phyloP scores from a whole-genome alignment of 2,113 vertebrate species.

The Melierax canorus region DNA sequence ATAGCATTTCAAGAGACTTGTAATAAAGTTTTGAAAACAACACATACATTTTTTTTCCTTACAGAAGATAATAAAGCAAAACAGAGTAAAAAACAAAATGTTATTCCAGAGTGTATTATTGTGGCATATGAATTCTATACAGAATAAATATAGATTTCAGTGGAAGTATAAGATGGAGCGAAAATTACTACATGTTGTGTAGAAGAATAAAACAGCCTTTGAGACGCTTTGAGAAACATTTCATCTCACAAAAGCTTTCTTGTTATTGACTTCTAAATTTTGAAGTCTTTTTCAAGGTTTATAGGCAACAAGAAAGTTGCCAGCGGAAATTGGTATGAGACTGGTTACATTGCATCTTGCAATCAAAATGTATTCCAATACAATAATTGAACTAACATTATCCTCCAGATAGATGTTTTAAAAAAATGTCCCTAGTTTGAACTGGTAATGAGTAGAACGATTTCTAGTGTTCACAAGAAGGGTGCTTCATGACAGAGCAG shows the following conservation, averaged over 20 bases:
- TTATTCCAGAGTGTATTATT: background rate
- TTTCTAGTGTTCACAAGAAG: background rate
- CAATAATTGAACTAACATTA: background rate
- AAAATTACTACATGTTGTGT: background rate
- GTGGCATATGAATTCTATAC: background rate
- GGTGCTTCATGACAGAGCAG: background rate
- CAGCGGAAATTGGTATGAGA: background rate
- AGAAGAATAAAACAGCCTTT: background rate
- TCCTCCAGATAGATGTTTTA: background rate
- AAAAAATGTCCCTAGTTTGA: background rate
- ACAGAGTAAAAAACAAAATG: background rate
- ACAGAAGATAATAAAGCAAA: background rate
- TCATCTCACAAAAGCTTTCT: slow-evolving; percentile 3
- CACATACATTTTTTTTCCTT: background rate
- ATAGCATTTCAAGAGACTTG: background rate
- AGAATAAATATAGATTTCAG: slow-evolving; percentile 32
- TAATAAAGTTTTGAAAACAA: slow-evolving; percentile 4
- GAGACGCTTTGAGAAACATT: background rate
- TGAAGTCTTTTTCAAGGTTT: background rate
- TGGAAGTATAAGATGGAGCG: background rate
- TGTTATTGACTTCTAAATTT: slow-evolving; percentile 12
- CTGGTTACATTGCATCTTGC: background rate
- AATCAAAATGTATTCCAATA: slow-evolving; percentile 5
- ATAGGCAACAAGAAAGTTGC: background rate
- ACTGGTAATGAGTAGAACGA: background rate